Evolutionary conservation across 1,140 invertebrate species (phyloP), one percentile per base, ranked within the genome.

Genomic region (Agrypnia vestita): DNA sequence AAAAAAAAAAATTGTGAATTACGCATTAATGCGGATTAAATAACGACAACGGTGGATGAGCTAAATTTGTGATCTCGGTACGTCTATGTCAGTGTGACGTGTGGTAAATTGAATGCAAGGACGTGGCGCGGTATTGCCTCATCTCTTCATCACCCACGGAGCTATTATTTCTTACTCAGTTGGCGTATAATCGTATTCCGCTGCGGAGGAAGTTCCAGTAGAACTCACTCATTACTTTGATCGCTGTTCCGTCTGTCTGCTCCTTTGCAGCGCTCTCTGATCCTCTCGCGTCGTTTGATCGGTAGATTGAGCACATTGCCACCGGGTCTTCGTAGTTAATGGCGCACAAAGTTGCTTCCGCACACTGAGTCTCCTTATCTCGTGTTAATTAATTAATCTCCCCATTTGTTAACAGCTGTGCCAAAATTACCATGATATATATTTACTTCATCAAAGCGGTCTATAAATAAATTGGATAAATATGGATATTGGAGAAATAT

Each of bases 181-280:
- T 59, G 17, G 15, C 55, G 4, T 11, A 17, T 59, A 59, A 21
- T 21, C 13, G 15, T 1, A 8, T 10, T 6, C 17, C 17, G 53
- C 6, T 59, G 55, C 61, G 61, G 21, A 44, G 61, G 25, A 64
- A 43, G 61, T 64, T 35, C 61, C 61, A 64, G 10, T 8, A 64
- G 61, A n/a, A 17, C 61, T 64, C 9, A 25, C 61, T 64, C 35
- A 64, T 64, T 64, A 43, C 35, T 3, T 64, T 64, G 13, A 13
- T 7, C 61, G 10, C 35, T 25, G 19, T 25, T 35, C 21, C 49
- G 49, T 51, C 49, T 51, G 25, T 35, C 25, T 35, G 25, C 49
- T 51, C 49, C 49, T 51, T 15, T 12, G 49, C 11, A 12, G 49
- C 11, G 49, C 49, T 12, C 49, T 15, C n/a, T 13, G 49, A 51